Percentiles rank a stretch among this genome's conserved stretches.
These are phyloP conservation scores for Holothuria scabra DNA, from an alignment of 53 echinoderm and acorn worm genomes.

Conservation along the genomic window DNA sequence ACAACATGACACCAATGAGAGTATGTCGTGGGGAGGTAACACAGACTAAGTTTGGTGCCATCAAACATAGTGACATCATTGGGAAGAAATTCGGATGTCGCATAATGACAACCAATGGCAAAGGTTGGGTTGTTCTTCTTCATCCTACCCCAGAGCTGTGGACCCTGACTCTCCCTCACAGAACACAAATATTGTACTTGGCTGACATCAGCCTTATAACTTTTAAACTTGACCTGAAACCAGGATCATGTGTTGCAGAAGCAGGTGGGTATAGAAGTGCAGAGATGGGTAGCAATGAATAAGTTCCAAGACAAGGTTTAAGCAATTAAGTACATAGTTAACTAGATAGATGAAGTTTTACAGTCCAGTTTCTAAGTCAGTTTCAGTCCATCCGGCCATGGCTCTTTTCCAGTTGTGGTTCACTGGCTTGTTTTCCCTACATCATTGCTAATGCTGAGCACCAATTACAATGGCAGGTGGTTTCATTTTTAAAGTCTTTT, in stretches of 20 bases:
- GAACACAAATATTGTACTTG: slow-evolving; percentile 93
- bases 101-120: slow-evolving; percentile 66
- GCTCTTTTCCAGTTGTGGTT: too few species aligned
- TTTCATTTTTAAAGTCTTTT: too few species aligned
- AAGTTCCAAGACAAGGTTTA: too few species aligned
- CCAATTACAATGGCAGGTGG: too few species aligned
- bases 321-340: too few species aligned
- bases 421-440: too few species aligned
- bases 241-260: slow-evolving; percentile 86
- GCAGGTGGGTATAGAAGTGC: slow-evolving; percentile 63
- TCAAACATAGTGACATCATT: slow-evolving; percentile 80
- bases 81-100: slow-evolving; percentile 90
- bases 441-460: too few species aligned
- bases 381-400: too few species aligned
- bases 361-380: too few species aligned
- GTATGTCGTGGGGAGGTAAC: slow-evolving; percentile 66
- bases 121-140: slow-evolving; percentile 84
- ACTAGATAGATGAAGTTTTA: too few species aligned
- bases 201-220: slow-evolving; percentile 90
- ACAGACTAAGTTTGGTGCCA: slow-evolving; percentile 83
- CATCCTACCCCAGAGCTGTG: slow-evolving; percentile 96
- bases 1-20: slow-evolving; percentile 71
- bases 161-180: slow-evolving; percentile 89
- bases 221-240: slow-evolving; percentile 84
- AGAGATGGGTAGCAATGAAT: neutral